Conservation (phyloP, 2,113 vertebrate genomes). For the Ictalurus furcatus region DNA sequence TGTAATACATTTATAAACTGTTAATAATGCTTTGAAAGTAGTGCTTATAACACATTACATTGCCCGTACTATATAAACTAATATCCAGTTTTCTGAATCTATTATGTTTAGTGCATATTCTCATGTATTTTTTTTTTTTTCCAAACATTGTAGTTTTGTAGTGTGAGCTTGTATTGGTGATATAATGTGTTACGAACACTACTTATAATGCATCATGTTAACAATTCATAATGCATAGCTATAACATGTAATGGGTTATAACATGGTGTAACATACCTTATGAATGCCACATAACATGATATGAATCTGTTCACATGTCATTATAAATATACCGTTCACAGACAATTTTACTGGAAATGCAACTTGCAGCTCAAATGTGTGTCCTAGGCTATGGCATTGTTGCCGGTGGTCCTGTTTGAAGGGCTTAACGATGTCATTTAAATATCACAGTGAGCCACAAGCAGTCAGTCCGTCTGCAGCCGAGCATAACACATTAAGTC, state of each 20-base stretch:
- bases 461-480: conserved; percentile 14
- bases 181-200: neutral
- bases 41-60: neutral
- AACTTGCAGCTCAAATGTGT: conserved; percentile 57
- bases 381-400: conserved; percentile 23
- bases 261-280: neutral
- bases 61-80: neutral
- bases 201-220: neutral
- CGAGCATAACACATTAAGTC: conserved; percentile 33
- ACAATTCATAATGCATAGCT: neutral
- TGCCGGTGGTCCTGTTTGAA: neutral
- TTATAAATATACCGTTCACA: neutral
- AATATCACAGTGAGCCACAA: conserved; percentile 35
- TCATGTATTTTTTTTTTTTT: neutral
- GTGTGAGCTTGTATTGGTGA: too few species aligned
- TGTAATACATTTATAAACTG: neutral
- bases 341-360: neutral
- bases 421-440: conserved; percentile 37
- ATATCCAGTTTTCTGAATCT: neutral
- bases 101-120: neutral
- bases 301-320: neutral
- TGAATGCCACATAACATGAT: neutral
- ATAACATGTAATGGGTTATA: neutral
- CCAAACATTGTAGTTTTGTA: neutral
- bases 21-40: neutral